These are phyloP conservation scores for Pteropus alecto DNA, from an alignment of 2,113 vertebrate genomes.

Conservation along the genomic window DNA sequence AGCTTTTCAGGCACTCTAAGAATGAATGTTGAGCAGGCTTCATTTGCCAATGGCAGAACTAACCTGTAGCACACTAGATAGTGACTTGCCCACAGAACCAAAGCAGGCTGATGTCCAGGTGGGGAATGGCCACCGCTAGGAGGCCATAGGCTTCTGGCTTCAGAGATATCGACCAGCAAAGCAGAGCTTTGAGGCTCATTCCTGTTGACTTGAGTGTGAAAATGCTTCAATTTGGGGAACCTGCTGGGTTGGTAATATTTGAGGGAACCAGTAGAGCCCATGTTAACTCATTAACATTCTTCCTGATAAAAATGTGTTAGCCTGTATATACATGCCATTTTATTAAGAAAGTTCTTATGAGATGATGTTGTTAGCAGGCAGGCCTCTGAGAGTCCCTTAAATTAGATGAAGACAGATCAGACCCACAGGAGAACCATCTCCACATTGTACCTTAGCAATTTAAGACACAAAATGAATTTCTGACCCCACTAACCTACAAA, in stretches of 20 bases:
- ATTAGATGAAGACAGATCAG: background rate
- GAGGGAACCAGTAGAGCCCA: background rate
- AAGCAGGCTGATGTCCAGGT: background rate
- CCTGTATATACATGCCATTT: background rate
- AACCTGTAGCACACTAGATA: background rate
- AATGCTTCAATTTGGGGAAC: background rate
- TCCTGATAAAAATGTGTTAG: background rate
- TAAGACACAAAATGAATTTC: background rate
- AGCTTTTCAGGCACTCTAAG: background rate
- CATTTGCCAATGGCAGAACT: background rate
- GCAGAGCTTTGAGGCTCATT: background rate
- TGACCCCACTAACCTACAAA: background rate
- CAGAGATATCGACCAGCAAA: background rate
- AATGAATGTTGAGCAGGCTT: background rate
- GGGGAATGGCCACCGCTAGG: accelerated
- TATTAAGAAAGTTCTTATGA: background rate
- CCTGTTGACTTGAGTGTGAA: background rate
- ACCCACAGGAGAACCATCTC: background rate
- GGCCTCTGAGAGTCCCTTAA: background rate
- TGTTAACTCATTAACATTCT: background rate
- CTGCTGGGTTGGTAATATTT: background rate
- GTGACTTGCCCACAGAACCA: background rate
- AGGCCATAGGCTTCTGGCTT: background rate
- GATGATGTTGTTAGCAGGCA: background rate
- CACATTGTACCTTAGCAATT: background rate